Conservation (phyloP, 2,888 invertebrate species). For the Mayetiola destructor region DNA sequence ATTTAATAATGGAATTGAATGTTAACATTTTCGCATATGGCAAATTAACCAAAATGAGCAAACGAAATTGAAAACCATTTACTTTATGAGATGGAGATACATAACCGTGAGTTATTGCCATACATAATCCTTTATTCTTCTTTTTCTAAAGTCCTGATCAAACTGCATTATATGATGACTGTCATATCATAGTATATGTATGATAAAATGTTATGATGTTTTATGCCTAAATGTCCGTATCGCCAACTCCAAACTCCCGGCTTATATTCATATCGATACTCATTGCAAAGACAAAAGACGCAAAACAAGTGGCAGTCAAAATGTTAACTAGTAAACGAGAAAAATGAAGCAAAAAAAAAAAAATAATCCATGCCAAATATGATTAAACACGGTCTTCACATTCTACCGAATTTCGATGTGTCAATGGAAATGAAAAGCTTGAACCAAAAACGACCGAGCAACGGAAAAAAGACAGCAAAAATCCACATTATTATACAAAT, state of each 20-base stretch:
- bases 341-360: slow-evolving; percentile 1
- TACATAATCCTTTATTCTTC: slow-evolving; percentile 9
- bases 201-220: neutral
- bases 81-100: slow-evolving; percentile 8
- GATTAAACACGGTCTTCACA: slow-evolving; percentile 8
- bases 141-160: slow-evolving; percentile 1
- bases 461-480: no score
- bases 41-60: no score
- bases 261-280: slow-evolving; percentile 8
- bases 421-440: neutral
- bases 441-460: neutral
- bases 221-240: slow-evolving; percentile 10
- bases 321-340: no score
- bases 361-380: slow-evolving; percentile 10
- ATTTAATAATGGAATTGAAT: no score
- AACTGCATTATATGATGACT: slow-evolving; percentile 10
- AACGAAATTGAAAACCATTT: no score
- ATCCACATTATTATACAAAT: no score
- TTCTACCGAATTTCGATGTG: no score
- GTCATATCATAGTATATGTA: no score
- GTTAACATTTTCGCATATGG: no score
- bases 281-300: neutral
- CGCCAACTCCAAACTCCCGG: no score
- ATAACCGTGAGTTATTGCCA: slow-evolving; percentile 11
- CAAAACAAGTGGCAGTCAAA: no score